phyloP scores from a whole-genome alignment of 1,140 invertebrate genomes.

The Thrips palmi region DNA sequence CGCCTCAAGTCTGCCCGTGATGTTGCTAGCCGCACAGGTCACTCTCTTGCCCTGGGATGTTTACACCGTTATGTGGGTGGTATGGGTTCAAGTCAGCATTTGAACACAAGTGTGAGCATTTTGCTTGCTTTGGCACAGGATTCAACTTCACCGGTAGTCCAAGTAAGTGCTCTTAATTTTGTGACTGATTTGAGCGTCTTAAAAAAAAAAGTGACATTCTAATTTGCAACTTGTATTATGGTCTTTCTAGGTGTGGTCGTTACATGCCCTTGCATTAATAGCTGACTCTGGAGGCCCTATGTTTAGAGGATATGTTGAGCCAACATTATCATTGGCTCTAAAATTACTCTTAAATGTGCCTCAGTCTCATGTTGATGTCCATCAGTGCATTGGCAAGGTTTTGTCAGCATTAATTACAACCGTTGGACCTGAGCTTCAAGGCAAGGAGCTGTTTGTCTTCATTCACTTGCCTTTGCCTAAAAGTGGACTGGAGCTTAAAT shows the following conservation, averaged over 20 bases:
- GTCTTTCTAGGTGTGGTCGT: constrained; percentile 68
- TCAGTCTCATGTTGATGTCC: constrained; percentile 77
- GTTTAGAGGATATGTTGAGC: constrained; percentile 94
- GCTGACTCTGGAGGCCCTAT: constrained; percentile 96
- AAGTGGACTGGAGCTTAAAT: too few relatives aligned
- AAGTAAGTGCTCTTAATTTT: constrained; percentile 32
- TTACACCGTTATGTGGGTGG: constrained; percentile 73
- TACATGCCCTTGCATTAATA: constrained; percentile 87
- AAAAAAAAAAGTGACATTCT: constrained; percentile 7
- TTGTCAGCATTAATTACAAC: constrained; percentile 89
- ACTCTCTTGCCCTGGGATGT: constrained; percentile 82
- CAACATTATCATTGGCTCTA: constrained; percentile 70
- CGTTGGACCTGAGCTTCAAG: constrained; percentile 92
- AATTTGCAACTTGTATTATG: constrained; percentile 8
- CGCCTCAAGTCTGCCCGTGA: constrained; percentile 72
- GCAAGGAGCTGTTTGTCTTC: constrained; percentile 26
- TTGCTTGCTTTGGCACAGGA: constrained; percentile 88
- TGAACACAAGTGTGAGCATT: constrained; percentile 86
- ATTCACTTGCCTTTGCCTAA: too few relatives aligned
- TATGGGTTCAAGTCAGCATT: constrained; percentile 79
- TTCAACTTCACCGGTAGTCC: constrained; percentile 68
- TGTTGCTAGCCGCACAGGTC: constrained; percentile 74
- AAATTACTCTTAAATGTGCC: constrained; percentile 80
- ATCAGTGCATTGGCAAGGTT: constrained; percentile 87
- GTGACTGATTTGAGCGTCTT: neutral